Evolutionary conservation across 1,140 invertebrate genomes (phyloP).

Genomic region (Brachionus sp.): DNA sequence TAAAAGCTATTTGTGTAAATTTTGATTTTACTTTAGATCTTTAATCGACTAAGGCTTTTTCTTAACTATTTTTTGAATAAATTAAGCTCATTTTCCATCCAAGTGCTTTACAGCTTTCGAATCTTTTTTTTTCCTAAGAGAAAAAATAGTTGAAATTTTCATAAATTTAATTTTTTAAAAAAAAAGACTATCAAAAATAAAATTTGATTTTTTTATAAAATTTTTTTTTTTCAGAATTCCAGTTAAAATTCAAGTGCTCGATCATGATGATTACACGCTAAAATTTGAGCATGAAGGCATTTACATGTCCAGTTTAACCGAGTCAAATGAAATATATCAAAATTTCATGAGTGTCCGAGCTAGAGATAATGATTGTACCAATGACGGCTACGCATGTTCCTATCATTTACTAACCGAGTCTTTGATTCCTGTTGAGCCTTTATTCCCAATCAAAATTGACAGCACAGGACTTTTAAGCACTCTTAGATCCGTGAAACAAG

Average conservation of each 20-base stretch:
- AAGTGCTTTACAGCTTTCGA: too few species aligned
- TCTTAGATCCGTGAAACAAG: not conserved
- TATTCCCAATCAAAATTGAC: constrained; percentile 43
- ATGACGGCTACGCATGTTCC: constrained; percentile 24
- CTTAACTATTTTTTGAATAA: too few species aligned
- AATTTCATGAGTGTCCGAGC: constrained; percentile 29
- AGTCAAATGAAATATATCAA: constrained; percentile 27
- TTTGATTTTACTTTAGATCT: too few species aligned
- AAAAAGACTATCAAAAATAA: not conserved
- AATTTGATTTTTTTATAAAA: not conserved
- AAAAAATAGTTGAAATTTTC: too few species aligned
- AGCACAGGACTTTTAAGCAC: not conserved
- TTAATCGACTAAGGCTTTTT: too few species aligned
- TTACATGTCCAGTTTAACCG: not conserved
- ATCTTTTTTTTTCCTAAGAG: too few species aligned
- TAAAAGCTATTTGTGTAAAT: too few species aligned
- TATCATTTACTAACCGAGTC: not conserved
- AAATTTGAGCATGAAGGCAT: constrained; percentile 18
- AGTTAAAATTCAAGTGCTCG: constrained; percentile 34
- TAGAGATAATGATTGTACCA: constrained; percentile 41
- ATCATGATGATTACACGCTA: constrained; percentile 28
- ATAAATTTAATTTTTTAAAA: too few species aligned
- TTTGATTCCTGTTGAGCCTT: constrained; percentile 7
- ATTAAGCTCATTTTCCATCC: too few species aligned
- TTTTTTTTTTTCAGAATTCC: not conserved